Conservation (phyloP, 1,140 invertebrate species). For the Pemphigus obesinymphae region DNA sequence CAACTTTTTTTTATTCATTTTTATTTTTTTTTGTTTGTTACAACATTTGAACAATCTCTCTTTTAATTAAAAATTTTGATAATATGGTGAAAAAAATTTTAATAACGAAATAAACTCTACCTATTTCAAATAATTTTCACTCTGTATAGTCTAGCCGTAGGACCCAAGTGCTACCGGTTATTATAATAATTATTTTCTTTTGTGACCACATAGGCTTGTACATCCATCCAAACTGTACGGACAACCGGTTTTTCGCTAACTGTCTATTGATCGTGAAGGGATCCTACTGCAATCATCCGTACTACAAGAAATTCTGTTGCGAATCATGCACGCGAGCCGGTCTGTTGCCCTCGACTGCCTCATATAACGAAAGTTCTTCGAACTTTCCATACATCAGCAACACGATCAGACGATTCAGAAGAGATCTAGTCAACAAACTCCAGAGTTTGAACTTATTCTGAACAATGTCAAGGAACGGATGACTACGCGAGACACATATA, state of each 20-base stretch:
- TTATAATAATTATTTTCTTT: too few relatives aligned
- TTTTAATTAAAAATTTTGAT: too few relatives aligned
- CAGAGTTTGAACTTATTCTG: conserved; percentile 23
- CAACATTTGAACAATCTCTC: too few relatives aligned
- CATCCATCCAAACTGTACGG: conserved; percentile 72
- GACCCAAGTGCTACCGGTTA: too few relatives aligned
- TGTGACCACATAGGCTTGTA: conserved; percentile 57
- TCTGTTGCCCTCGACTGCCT: conserved; percentile 57
- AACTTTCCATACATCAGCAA: conserved; percentile 44
- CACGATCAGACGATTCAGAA: conserved; percentile 20
- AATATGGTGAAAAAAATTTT: too few relatives aligned
- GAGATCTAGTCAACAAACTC: conserved; percentile 37
- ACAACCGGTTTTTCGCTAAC: conserved; percentile 84
- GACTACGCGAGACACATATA: not conserved
- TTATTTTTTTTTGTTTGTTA: too few relatives aligned
- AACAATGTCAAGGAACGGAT: not conserved
- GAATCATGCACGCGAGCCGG: conserved; percentile 81
- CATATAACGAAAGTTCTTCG: conserved; percentile 41
- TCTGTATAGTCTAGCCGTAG: too few relatives aligned
- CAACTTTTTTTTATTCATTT: too few relatives aligned
- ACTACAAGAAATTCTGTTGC: conserved; percentile 91
- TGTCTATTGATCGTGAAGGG: conserved; percentile 79
- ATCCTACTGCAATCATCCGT: conserved; percentile 75
- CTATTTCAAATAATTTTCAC: too few relatives aligned
- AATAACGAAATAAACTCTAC: too few relatives aligned